A percentile compares a stretch with the other conserved stretches of the same genome.
Conservation (phyloP, 2,797 vertebrate genomes). For the Pangasius sanitwongsei region DNA sequence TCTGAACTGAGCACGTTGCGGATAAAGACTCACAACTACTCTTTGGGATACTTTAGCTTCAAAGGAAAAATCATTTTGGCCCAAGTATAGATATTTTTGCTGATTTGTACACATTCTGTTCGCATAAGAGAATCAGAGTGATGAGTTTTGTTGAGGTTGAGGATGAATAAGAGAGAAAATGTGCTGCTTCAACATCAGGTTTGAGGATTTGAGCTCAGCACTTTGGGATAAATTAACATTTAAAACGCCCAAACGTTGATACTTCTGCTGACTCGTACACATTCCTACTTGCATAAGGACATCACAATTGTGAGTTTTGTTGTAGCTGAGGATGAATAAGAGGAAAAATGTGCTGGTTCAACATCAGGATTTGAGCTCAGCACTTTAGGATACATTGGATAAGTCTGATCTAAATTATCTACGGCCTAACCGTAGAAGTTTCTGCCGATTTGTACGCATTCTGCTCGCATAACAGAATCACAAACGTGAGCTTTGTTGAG, state of each 20-base stretch:
- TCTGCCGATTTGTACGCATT: not conserved
- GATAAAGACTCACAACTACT: no score
- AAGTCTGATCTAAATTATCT: not conserved
- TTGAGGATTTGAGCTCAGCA: not conserved
- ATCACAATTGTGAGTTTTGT: not conserved
- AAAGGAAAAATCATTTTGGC: not conserved
- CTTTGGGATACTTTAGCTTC: not conserved
- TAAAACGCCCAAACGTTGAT: not conserved
- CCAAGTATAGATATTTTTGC: not conserved
- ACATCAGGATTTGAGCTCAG: not conserved
- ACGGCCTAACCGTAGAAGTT: not conserved
- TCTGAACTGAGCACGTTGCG: not conserved
- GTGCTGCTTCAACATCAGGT: not conserved
- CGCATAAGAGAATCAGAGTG: not conserved
- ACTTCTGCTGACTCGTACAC: not conserved
- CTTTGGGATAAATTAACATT: no score
- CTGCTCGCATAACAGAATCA: not conserved
- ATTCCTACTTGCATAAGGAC: not conserved
- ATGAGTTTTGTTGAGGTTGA: no score
- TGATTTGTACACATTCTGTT: not conserved
- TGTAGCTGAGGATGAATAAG: not conserved
- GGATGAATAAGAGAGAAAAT: not conserved
- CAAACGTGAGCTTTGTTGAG: not conserved
- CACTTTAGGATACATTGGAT: not conserved
- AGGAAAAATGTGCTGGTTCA: not conserved